Percentiles rank a stretch among this genome's conserved stretches.
phyloP scores from a whole-genome alignment of 2,797 vertebrate species.

The Characodon lateralis region DNA sequence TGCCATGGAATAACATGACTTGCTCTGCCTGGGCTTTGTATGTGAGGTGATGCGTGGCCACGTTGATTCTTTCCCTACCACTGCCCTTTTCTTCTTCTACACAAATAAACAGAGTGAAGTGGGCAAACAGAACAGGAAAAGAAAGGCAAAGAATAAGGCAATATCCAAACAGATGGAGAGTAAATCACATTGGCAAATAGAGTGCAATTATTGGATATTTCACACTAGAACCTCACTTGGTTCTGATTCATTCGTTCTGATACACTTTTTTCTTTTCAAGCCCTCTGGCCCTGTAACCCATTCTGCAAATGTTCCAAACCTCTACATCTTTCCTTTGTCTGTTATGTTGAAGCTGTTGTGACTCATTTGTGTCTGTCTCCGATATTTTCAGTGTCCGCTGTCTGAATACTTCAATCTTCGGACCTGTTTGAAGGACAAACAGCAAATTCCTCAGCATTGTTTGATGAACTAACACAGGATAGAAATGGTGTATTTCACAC shows the following conservation, averaged over 20 bases:
- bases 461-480: conserved; percentile 24
- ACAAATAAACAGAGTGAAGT: conserved; percentile 52
- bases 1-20: conserved; percentile 26
- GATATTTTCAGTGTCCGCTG: conserved; percentile 20
- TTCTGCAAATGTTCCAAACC: conserved; percentile 8
- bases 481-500: conserved; percentile 37
- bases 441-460: conserved; percentile 18
- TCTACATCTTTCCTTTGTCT: conserved; percentile 20
- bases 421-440: conserved; percentile 11
- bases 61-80: conserved; percentile 74
- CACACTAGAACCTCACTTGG: not conserved
- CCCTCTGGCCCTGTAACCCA: not conserved
- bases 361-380: conserved; percentile 30
- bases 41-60: conserved; percentile 64
- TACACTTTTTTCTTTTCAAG: not conserved
- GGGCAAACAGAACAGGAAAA: conserved; percentile 27
- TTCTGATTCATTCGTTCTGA: not conserved
- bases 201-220: not conserved
- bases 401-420: conserved; percentile 10
- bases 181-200: conserved; percentile 49
- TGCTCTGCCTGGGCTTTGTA: conserved; percentile 45
- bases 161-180: conserved; percentile 30
- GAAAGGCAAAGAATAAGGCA: conserved; percentile 33
- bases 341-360: conserved; percentile 28
- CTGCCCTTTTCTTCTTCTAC: conserved; percentile 70